phyloP scores from a whole-genome alignment of 2,888 invertebrate species.

The Miltochrista miniata region DNA sequence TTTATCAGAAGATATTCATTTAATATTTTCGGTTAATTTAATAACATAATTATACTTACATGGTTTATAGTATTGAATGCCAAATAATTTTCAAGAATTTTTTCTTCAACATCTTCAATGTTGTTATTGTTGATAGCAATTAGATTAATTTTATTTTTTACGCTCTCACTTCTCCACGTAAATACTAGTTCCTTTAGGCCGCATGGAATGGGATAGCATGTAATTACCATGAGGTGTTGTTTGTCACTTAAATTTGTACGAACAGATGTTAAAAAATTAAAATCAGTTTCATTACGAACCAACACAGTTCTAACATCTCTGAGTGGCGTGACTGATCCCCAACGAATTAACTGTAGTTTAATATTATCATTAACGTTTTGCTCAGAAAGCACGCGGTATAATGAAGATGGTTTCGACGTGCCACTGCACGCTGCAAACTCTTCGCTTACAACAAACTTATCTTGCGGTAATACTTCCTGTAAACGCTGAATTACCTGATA shows the following conservation, averaged over 20 bases:
- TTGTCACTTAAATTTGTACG: constrained; percentile 17
- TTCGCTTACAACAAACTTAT: too few relatives aligned
- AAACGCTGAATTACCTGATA: too few relatives aligned
- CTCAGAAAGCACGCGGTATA: constrained; percentile 25
- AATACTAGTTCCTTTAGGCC: constrained; percentile 37
- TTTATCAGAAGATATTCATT: too few relatives aligned
- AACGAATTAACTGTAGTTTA: constrained; percentile 34
- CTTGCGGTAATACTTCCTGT: too few relatives aligned
- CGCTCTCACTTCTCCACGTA: too few relatives aligned
- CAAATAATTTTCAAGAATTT: constrained; percentile 24
- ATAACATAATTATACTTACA: too few relatives aligned
- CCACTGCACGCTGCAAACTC: too few relatives aligned
- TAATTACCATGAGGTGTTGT: constrained; percentile 33
- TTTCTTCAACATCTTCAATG: constrained; percentile 15
- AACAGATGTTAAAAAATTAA: constrained; percentile 24
- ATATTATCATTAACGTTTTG: constrained; percentile 7
- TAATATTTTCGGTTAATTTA: too few relatives aligned
- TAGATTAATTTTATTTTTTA: too few relatives aligned
- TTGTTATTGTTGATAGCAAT: too few relatives aligned
- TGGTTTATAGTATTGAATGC: constrained; percentile 30
- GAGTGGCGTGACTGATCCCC: neutral
- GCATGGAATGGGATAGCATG: too few relatives aligned
- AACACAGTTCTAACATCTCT: constrained; percentile 26
- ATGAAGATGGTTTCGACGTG: constrained; percentile 5
- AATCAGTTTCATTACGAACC: constrained; percentile 28